Conservation (phyloP, 2,797 vertebrate genomes). For the Gymnoscopelus microlampas region DNA sequence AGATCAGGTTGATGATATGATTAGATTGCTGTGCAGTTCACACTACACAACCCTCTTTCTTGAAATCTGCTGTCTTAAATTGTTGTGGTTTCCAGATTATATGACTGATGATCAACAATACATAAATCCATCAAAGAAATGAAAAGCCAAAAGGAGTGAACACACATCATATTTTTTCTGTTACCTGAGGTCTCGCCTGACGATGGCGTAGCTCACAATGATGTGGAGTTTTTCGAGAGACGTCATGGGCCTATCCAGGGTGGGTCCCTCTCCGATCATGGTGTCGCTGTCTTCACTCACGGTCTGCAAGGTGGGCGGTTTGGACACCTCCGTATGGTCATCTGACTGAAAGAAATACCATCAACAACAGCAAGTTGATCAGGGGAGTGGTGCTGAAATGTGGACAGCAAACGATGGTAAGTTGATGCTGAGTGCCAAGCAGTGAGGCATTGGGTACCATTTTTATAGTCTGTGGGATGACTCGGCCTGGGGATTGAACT, state of each 20-base stretch:
- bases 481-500: no score
- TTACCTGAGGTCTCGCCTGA: slow-evolving; percentile 90
- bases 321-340: slow-evolving; percentile 52
- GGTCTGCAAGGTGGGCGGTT: slow-evolving; percentile 73
- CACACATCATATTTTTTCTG: background rate
- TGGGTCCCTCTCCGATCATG: slow-evolving; percentile 75
- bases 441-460: no score
- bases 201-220: slow-evolving; percentile 89
- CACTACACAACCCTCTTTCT: background rate
- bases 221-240: slow-evolving; percentile 95
- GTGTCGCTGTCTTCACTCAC: slow-evolving; percentile 76
- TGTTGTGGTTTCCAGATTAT: no score
- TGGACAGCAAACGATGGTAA: background rate
- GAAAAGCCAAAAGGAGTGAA: background rate
- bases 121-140: background rate
- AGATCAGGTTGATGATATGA: slow-evolving; percentile 4
- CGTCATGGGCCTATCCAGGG: slow-evolving; percentile 88
- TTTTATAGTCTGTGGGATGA: no score
- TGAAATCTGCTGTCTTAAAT: background rate
- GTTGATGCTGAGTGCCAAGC: no score
- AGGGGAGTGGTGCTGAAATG: background rate
- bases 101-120: no score
- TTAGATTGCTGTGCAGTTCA: no score
- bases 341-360: slow-evolving; percentile 59
- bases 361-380: background rate